A percentile compares a stretch with the other conserved stretches of the same genome.
Evolutionary conservation across 2,888 invertebrate genomes (phyloP).

Genomic region (Hirtodrosophila trivittata): DNA sequence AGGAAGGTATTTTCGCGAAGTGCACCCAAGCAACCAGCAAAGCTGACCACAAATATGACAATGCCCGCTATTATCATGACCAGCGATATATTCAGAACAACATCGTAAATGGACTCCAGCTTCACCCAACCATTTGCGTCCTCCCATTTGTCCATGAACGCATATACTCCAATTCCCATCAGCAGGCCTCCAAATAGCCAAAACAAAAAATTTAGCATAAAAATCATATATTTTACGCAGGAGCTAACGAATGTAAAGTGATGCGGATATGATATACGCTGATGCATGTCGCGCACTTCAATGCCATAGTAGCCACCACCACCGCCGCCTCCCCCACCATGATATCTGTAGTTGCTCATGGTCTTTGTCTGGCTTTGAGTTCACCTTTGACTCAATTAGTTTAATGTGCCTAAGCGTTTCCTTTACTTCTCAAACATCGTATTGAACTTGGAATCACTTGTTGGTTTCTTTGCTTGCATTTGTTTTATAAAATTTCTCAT

Average conservation of each 20-base stretch:
- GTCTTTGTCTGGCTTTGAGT: slow-evolving; percentile 5
- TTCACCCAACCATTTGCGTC: slow-evolving; percentile 92
- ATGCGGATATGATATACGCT: slow-evolving; percentile 12
- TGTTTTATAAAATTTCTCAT: no score
- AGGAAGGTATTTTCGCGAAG: slow-evolving; percentile 94
- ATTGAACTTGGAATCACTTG: no score
- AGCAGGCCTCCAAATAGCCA: slow-evolving; percentile 94
- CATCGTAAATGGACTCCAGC: slow-evolving; percentile 93
- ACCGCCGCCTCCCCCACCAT: slow-evolving; percentile 37
- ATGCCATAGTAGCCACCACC: slow-evolving; percentile 79
- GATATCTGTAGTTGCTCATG: slow-evolving; percentile 80
- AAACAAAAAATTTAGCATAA: slow-evolving; percentile 84
- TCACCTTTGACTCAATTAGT: slow-evolving; percentile 4
- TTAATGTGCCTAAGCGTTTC: no score
- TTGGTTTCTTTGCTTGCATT: no score
- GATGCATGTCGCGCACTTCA: slow-evolving; percentile 72
- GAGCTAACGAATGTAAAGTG: slow-evolving; percentile 83
- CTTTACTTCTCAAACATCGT: no score
- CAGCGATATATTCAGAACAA: slow-evolving; percentile 94
- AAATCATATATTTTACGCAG: slow-evolving; percentile 84
- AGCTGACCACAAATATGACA: slow-evolving; percentile 95
- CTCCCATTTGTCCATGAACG: slow-evolving; percentile 94
- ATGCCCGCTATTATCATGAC: slow-evolving; percentile 95
- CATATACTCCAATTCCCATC: slow-evolving; percentile 94
- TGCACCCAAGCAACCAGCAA: slow-evolving; percentile 93